Evolutionary conservation across 2,888 invertebrate species (phyloP).

Genomic region (Cheilosia variabilis): DNA sequence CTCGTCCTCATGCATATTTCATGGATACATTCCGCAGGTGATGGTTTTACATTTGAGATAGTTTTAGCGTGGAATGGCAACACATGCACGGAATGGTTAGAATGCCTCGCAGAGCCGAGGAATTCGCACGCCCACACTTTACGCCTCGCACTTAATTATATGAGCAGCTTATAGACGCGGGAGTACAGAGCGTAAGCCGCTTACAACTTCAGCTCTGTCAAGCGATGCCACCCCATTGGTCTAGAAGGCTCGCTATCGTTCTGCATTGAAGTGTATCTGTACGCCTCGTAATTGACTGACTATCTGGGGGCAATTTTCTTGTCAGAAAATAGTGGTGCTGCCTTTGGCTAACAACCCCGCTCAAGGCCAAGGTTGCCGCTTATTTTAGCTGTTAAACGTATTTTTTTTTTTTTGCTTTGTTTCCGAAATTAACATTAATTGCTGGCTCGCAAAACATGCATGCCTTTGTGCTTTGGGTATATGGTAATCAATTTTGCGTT

Average conservation of each 20-base stretch:
- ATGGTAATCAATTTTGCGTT: conserved; percentile 45
- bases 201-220: not conserved
- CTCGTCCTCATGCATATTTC: conserved; percentile 47
- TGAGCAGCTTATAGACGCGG: not conserved
- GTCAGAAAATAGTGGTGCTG: conserved; percentile 33
- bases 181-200: not conserved
- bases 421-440: conserved; percentile 56
- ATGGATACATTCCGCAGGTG: conserved; percentile 32
- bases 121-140: conserved; percentile 8
- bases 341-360: conserved; percentile 68
- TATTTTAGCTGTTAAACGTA: conserved; percentile 3
- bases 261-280: not conserved
- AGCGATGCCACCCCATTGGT: not conserved
- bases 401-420: not conserved
- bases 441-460: conserved; percentile 31
- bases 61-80: not conserved
- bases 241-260: not conserved
- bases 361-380: conserved; percentile 66
- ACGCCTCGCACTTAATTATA: too few species aligned
- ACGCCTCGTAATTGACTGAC: conserved; percentile 14
- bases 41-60: conserved; percentile 8
- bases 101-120: not conserved
- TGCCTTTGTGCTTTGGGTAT: not conserved
- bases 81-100: conserved; percentile 20
- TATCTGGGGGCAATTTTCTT: conserved; percentile 17